Evolutionary conservation across 2,113 vertebrate genomes (phyloP).

Genomic region (Stomatorhinus ivindoensis): DNA sequence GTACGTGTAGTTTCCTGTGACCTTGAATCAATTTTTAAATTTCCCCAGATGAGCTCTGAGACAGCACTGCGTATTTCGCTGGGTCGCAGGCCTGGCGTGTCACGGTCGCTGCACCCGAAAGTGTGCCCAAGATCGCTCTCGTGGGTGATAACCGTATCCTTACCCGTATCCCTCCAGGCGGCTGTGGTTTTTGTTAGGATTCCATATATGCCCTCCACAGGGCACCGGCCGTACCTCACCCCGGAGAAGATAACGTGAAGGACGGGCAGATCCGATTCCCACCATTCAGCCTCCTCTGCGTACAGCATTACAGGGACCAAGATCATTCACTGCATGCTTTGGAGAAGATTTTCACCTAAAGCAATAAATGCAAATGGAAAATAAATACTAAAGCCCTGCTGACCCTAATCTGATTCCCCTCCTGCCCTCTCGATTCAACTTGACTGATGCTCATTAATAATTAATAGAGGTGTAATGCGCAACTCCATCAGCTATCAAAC

Average conservation of each 20-base stretch:
- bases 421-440: background rate
- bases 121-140: background rate
- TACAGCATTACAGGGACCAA: background rate
- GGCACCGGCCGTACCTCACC: background rate
- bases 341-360: background rate
- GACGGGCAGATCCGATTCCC: background rate
- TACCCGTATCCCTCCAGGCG: background rate
- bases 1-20: background rate
- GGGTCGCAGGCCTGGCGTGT: background rate
- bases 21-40: background rate
- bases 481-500: background rate
- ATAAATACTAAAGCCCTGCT: background rate
- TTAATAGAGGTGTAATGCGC: background rate
- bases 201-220: background rate
- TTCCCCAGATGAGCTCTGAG: background rate
- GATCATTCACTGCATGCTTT: background rate
- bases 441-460: constrained; percentile 24
- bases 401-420: background rate
- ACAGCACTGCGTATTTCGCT: background rate
- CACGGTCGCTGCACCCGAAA: background rate
- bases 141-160: background rate
- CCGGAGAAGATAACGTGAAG: background rate
- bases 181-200: background rate
- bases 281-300: background rate
- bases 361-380: background rate